These are phyloP conservation scores for Aphelocoma californica DNA, from an alignment of 2,797 vertebrate genomes.

Conservation along the genomic window DNA sequence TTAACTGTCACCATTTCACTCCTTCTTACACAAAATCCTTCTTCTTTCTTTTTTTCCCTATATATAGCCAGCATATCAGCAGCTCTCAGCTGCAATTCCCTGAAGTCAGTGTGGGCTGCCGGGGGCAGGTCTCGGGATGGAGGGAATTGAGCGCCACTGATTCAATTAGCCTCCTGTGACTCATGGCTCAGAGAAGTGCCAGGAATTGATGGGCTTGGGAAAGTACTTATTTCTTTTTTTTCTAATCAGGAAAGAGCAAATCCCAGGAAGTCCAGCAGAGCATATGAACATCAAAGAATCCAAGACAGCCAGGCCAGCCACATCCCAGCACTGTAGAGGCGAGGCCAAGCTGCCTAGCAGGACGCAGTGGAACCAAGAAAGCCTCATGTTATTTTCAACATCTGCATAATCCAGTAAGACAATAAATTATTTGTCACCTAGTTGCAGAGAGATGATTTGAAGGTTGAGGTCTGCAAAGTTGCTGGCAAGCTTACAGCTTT, in stretches of 20 bases:
- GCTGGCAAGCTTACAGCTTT: not conserved
- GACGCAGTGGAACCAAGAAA: not conserved
- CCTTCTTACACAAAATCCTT: not conserved
- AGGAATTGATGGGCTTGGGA: constrained; percentile 48
- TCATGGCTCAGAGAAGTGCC: not conserved
- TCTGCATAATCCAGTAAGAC: constrained; percentile 10
- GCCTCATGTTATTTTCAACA: constrained; percentile 17
- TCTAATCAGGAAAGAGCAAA: constrained; percentile 57
- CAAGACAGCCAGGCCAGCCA: not conserved
- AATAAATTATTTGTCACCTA: constrained; percentile 40
- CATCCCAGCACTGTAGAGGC: not conserved
- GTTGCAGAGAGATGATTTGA: not conserved
- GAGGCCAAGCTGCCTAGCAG: not conserved
- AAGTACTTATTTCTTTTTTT: not conserved
- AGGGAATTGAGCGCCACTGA: constrained; percentile 25
- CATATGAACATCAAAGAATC: constrained; percentile 55
- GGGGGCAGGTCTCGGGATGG: not conserved
- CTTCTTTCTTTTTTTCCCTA: not conserved
- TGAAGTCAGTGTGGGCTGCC: not conserved
- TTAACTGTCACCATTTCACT: not conserved
- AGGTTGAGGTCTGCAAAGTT: not conserved
- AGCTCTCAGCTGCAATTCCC: not conserved
- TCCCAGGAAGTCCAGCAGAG: constrained; percentile 55
- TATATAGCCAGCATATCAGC: not conserved
- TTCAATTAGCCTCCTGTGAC: constrained; percentile 58